Base-by-base conservation (phyloP, 2,113 vertebrate species). In the Cinclus mexicanus region DNA sequence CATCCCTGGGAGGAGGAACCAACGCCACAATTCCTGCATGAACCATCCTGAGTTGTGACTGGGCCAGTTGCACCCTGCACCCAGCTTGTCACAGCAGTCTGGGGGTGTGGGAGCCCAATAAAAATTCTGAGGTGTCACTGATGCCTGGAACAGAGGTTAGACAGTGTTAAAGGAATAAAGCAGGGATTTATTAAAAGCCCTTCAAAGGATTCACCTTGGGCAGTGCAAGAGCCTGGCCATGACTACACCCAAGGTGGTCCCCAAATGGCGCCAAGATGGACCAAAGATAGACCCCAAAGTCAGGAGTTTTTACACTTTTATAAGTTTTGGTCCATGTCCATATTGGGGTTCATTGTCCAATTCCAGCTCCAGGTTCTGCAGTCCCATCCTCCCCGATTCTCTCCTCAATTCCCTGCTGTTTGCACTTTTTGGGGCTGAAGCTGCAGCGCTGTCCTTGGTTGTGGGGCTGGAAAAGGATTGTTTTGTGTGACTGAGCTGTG, bases 1-100 rank as follows among this genome's bases (percentile, higher is more conserved):
- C 39, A 5, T 22, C 24, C 41, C 56, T 35, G 35, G 46, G 47
- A 39, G 15, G 52, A 64, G 29, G 18, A 65, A 28, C 47, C 1
- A 1, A 21, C 1, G 1, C 25, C 60, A 33, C 25, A 14, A 33
- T 33, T 21, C 20, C 4, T 4, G 33, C 61, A 3, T 0, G 12
- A 18, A 11, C 21, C 74, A 35, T 10, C 57, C 46, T 13, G 0
- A 1, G 6, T 3, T 76, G 1, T 39, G 35, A n/a, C 39, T 0
- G 33, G 49, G 50, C 50, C 2, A 2, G 42, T 25, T 2, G 1
- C 25, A 47, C 37, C 53, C 53, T 28, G 22, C 67, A 57, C 35
- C 29, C 29, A 53, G 60, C 44, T 84, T 55, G 18, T 26, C 7
- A 1, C 18, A 35, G 29, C 18, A 37, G 5, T 12, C 50, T 42